Evolutionary conservation across 2,113 vertebrate genomes (phyloP).

Genomic region (Oceanites oceanicus): DNA sequence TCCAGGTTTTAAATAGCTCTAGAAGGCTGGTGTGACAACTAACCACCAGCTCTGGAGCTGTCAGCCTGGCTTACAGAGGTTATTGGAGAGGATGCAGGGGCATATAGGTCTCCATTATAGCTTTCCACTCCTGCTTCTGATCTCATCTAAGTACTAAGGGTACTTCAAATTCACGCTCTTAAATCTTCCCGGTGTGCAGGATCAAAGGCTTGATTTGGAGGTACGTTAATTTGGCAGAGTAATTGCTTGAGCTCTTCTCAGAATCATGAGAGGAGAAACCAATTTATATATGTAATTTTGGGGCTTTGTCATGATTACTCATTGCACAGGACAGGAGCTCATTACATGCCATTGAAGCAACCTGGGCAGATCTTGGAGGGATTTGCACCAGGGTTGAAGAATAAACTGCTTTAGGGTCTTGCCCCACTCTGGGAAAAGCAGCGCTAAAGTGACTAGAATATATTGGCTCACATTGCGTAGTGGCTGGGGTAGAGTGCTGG

Average conservation of each 20-base stretch:
- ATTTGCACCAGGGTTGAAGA: neutral
- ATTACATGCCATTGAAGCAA: neutral
- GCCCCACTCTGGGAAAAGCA: neutral
- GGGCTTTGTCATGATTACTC: neutral
- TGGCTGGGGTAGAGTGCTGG: neutral
- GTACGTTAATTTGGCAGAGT: constrained; percentile 9
- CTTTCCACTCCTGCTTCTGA: neutral
- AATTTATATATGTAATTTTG: neutral
- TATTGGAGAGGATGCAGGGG: neutral
- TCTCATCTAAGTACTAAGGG: neutral
- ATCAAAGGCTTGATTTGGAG: constrained; percentile 12
- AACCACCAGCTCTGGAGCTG: neutral
- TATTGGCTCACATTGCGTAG: neutral
- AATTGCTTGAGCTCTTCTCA: neutral
- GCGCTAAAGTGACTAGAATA: neutral
- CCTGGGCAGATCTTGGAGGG: neutral
- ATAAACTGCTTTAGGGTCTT: neutral
- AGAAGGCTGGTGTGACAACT: neutral
- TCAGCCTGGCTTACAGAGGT: neutral
- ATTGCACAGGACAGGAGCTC: neutral
- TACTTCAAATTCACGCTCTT: neutral
- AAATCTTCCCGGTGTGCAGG: neutral
- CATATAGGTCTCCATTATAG: neutral
- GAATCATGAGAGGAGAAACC: neutral
- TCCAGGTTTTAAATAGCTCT: neutral